A percentile compares a stretch with the other conserved stretches of the same genome.
phyloP scores from a whole-genome alignment of 2,797 vertebrate genomes.

The Pachyuromys duprasi region DNA sequence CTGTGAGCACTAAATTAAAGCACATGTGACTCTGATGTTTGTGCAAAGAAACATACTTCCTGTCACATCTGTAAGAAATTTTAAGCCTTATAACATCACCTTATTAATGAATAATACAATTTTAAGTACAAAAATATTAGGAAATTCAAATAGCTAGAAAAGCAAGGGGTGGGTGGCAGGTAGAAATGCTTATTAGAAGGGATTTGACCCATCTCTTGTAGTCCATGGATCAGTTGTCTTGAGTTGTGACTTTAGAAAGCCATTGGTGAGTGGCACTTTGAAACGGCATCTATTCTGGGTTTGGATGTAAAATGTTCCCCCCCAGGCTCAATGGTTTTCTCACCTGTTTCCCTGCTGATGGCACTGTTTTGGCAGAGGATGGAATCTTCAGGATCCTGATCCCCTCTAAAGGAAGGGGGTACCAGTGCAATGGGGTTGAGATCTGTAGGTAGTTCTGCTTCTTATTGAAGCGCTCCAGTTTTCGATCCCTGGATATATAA shows the following conservation, averaged over 20 bases:
- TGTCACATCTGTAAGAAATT: neutral
- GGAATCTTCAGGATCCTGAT: no score
- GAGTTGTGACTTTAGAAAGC: slow-evolving; percentile 82
- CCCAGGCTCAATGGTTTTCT: neutral
- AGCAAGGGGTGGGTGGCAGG: slow-evolving; percentile 8
- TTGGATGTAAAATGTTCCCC: neutral
- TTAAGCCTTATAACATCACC: neutral
- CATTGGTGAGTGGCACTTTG: slow-evolving; percentile 81
- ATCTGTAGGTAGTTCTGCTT: neutral
- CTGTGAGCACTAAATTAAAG: neutral
- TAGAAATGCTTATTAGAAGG: slow-evolving; percentile 72
- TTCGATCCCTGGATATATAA: neutral
- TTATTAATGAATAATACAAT: neutral
- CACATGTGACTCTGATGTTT: neutral
- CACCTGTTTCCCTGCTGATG: neutral
- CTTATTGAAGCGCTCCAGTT: neutral
- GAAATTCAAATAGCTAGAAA: neutral
- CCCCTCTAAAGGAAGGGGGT: neutral
- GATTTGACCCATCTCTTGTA: slow-evolving; percentile 78
- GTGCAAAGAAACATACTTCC: neutral
- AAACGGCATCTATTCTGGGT: slow-evolving; percentile 71
- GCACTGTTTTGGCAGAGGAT: neutral
- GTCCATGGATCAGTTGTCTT: slow-evolving; percentile 81
- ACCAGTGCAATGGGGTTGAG: no score
- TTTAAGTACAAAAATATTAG: neutral